Percentiles rank a stretch among this genome's conserved stretches.
These are phyloP conservation scores for Scylla paramamosain DNA, from an alignment of 1,140 invertebrate species.

Conservation along the genomic window DNA sequence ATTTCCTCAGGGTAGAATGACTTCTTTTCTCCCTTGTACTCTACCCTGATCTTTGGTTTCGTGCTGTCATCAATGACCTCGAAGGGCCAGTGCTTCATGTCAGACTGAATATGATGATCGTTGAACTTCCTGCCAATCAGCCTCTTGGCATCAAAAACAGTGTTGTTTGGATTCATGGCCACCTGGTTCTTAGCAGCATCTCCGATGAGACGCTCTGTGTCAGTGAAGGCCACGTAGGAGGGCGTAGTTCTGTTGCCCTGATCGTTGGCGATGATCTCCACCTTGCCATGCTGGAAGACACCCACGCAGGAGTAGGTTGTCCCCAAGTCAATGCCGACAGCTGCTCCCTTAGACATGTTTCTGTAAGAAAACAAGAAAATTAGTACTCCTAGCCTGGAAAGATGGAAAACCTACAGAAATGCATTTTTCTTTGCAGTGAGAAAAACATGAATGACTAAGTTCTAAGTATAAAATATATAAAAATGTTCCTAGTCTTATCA, in stretches of 20 bases:
- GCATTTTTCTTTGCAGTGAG: too few species aligned
- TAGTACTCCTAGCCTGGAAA: too few species aligned
- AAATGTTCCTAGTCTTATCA: too few species aligned
- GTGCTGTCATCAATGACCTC: constrained; percentile 6
- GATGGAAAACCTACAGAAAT: too few species aligned
- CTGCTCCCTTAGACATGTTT: not conserved
- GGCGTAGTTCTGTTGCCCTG: constrained; percentile 41
- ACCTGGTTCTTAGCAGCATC: constrained; percentile 50
- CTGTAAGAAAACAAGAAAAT: not conserved
- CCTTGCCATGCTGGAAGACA: constrained; percentile 51
- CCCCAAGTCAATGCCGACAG: constrained; percentile 33
- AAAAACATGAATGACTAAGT: too few species aligned
- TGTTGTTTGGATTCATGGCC: constrained; percentile 52
- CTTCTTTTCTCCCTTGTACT: constrained; percentile 40
- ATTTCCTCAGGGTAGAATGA: constrained; percentile 43
- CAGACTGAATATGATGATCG: constrained; percentile 30
- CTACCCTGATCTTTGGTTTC: constrained; percentile 39
- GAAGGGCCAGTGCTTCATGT: constrained; percentile 53
- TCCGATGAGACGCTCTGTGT: constrained; percentile 44
- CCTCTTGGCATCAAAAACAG: constrained; percentile 44
- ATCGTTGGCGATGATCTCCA: constrained; percentile 46
- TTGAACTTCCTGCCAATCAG: constrained; percentile 48
- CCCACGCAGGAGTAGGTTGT: constrained; percentile 45
- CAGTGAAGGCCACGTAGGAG: constrained; percentile 45
- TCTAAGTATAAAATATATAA: too few species aligned